Evolutionary conservation across 2,888 invertebrate genomes (phyloP), one percentile per base, ranked within the genome.

Genomic region (Limenitis arthemis): DNA sequence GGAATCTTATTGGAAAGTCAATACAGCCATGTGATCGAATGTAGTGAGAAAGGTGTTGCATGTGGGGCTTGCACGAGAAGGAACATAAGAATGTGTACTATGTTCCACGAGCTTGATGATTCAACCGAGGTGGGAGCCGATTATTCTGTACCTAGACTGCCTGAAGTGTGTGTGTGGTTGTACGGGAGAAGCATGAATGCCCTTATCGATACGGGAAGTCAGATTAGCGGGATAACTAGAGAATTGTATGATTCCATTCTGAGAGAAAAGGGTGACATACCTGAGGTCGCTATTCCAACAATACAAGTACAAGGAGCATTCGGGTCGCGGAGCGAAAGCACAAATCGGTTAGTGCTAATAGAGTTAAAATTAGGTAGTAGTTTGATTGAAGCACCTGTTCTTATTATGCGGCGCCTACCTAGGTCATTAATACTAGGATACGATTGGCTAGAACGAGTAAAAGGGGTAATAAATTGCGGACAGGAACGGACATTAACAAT

Each of bases 371-470:
- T 33, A 33, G 33, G 33, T 33, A 33, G 33, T 33, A 33, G 8
- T 9, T 33, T 44, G 34, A 36, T 44, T 34, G 28, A 33, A 34
- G 20, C 36, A 34, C 39, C 38, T 38, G 38, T 38, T 28, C 28
- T 40, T 7, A 28, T 40, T 6, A 40, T 40, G 40, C 40, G 20
- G 40, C 30, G 40, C 28, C 28, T 40, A 40, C 40, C 40, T 40
- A 40, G 40, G 20, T 40, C 40, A 20, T 8, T 40, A 20, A 40
- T 40, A 40, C 20, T 40, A 31, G 40, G 40, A 20, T 40, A 62
- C 33, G 50, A 52, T 12, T 54, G 54, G 8, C 9, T 33, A 33
- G 33, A 33, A 33, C 33, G 33, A 9, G 33, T 33, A 5, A 33
- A 33, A 9, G 33, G 33, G 9, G 33, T 33, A 33, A 9, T 33